phyloP scores from a whole-genome alignment of 2,797 vertebrate genomes.

The Phoxinus dragarum region DNA sequence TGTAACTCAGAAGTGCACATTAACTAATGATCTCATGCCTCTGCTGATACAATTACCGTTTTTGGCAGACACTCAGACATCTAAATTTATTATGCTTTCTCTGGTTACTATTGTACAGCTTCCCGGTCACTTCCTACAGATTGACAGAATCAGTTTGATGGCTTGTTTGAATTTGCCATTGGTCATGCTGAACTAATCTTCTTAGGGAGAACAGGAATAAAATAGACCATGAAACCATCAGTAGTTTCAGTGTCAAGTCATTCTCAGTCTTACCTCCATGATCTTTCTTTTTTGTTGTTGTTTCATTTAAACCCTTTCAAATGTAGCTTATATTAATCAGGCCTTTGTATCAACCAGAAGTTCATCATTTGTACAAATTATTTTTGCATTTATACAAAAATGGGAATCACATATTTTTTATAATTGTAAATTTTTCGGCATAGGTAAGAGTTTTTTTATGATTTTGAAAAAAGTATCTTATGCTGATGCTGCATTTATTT shows the following conservation, averaged over 20 bases:
- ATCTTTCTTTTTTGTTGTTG: not conserved
- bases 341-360: not conserved
- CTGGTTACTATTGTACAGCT: constrained; percentile 63
- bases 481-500: not conserved
- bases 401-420: not conserved
- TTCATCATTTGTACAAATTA: not conserved
- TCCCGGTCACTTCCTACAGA: constrained; percentile 39
- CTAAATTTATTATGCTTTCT: constrained; percentile 63
- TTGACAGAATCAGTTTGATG: constrained; percentile 50
- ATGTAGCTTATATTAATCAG: not conserved
- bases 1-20: constrained; percentile 63
- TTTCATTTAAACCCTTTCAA: not conserved
- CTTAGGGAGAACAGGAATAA: constrained; percentile 75
- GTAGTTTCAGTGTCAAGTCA: not conserved
- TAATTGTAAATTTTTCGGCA: not conserved
- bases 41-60: constrained; percentile 62
- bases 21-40: constrained; percentile 71
- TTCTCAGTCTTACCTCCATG: not conserved
- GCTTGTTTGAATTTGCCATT: constrained; percentile 57
- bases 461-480: not conserved
- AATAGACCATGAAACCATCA: constrained; percentile 71
- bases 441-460: not conserved
- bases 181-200: constrained; percentile 71
- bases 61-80: constrained; percentile 62
- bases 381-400: not conserved